Percentiles rank a stretch among this genome's conserved stretches.
These are phyloP conservation scores for Meloidogyne floridensis DNA, from an alignment of 1,140 invertebrate species.

Conservation along the genomic window DNA sequence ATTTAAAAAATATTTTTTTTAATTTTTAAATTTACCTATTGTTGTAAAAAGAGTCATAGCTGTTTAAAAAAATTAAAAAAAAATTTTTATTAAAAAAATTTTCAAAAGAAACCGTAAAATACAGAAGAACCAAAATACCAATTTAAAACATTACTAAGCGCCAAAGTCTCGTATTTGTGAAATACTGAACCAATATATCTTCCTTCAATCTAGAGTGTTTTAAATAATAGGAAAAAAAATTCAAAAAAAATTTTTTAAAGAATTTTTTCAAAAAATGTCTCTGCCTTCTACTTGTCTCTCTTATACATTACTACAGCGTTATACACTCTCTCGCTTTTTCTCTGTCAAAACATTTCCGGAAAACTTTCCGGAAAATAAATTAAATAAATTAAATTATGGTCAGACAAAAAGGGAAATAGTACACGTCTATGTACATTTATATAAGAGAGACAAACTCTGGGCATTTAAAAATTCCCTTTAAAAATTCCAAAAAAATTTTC, in stretches of 20 bases:
- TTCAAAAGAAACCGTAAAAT: conserved; percentile 36
- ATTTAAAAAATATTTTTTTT: neutral
- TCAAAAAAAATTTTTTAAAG: too few relatives aligned
- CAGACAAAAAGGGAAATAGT: too few relatives aligned
- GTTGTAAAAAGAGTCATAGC: conserved; percentile 39
- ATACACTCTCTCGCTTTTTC: too few relatives aligned
- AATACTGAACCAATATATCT: conserved; percentile 43
- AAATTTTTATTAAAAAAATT: neutral
- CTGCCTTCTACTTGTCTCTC: too few relatives aligned
- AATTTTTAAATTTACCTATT: conserved; percentile 28
- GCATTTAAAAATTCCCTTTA: too few relatives aligned
- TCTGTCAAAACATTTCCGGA: too few relatives aligned
- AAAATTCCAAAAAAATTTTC: neutral
- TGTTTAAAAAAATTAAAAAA: conserved; percentile 13
- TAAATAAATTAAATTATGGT: too few relatives aligned
- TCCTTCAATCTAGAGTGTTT: conserved; percentile 27
- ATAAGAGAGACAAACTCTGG: too few relatives aligned
- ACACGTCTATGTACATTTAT: too few relatives aligned
- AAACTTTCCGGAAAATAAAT: too few relatives aligned
- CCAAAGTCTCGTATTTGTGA: conserved; percentile 46
- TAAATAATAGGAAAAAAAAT: too few relatives aligned
- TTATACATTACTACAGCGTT: too few relatives aligned
- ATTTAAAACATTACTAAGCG: conserved; percentile 27
- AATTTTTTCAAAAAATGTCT: neutral
- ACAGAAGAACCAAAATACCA: conserved; percentile 48